phyloP scores from a whole-genome alignment of 1,140 invertebrate genomes.

The Sinella curviseta region DNA sequence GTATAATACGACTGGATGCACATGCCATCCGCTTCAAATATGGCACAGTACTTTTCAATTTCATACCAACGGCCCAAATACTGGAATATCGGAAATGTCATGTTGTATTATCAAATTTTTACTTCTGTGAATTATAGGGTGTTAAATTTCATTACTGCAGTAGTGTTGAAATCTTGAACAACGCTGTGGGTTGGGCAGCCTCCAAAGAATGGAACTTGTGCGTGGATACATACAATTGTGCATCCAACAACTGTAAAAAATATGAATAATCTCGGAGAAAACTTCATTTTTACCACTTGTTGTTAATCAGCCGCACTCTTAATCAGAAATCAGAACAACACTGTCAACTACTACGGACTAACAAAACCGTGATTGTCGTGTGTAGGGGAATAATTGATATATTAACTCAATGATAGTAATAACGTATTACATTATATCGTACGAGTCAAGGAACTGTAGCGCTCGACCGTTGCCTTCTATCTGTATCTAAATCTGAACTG shows the following conservation, averaged over 20 bases:
- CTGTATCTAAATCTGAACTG: no score
- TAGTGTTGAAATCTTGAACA: background rate
- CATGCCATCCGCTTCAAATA: conserved; percentile 72
- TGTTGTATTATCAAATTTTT: background rate
- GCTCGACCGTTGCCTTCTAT: no score
- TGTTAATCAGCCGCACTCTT: no score
- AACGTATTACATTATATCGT: no score
- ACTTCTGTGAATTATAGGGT: background rate
- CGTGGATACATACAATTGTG: background rate
- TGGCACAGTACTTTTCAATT: conserved; percentile 71
- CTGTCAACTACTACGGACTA: no score
- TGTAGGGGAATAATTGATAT: no score
- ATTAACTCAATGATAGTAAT: no score
- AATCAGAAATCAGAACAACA: no score
- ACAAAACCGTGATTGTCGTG: no score
- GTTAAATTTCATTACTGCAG: background rate
- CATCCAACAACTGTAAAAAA: background rate
- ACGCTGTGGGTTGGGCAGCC: background rate
- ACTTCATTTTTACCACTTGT: no score
- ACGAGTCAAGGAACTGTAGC: no score
- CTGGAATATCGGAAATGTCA: conserved; percentile 60
- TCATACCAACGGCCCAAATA: conserved; percentile 79
- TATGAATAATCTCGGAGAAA: no score
- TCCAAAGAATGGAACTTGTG: conserved; percentile 16
- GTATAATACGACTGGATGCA: conserved; percentile 72